Base-by-base conservation (phyloP, 2,888 invertebrate species). In the Polymixis flavicincta region DNA sequence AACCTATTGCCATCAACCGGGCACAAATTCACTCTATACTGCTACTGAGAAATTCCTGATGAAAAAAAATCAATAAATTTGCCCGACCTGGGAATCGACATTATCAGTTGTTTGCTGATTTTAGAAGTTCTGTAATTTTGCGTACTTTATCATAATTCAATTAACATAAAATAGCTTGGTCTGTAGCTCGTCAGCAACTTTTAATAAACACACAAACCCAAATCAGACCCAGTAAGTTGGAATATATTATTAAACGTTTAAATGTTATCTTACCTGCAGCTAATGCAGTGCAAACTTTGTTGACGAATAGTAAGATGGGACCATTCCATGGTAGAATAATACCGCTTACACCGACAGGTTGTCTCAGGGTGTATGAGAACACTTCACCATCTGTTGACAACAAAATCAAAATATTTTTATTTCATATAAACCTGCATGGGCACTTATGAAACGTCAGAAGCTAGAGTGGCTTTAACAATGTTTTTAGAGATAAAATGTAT, bases 301-400 rank as follows among this genome's bases (percentile, higher is more conserved):
- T 98, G 5, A 98, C 97, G 94, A 98, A 97, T 98, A 99, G 99
- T 78, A 98, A 90, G 50, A 98, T 90, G 0, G 98, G 99, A 86
- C 98, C 99, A 92, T 99, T 99, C 99, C 99, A 99, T 0, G 99
- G 99, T 80, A 98, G 98, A 84, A 99, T 99, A 91, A 98, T 98
- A 0, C 98, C 99, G 90, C 98, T 98, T 1, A 99, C 98, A 1
- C 95, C 95, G 1, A 99, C 98, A 0, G 93, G 93, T 66, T 94
- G 93, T 69, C 92, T 93, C 67, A 93, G 72, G 0, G 98, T 98
- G 92, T 98, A 98, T 1, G 97, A 97, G 86, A 98, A 97, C 85
- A 96, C 97, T 61, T 97, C 97, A 2, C 99, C 99, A 92, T 98
- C 98, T 95, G 79, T 52, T 59, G 37, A 71, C 11, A n/a, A n/a